Evolutionary conservation across 1,140 invertebrate genomes (phyloP), one percentile per base, ranked within the genome.

Genomic region (Drosophila orosa): DNA sequence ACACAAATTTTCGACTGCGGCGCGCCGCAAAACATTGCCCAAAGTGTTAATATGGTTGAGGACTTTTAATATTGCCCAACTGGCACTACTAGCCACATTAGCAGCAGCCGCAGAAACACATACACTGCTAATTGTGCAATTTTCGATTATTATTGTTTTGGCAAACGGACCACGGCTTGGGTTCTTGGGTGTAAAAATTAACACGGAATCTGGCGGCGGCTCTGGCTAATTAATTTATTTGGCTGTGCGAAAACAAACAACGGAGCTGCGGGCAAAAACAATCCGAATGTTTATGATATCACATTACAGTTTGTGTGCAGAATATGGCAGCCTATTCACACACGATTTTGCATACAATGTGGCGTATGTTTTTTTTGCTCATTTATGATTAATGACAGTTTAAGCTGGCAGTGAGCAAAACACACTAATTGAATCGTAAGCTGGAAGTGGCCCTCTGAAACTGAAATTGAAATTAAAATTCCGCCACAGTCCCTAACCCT

Each of bases 41-140:
- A 87, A 87, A 80, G 80, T 87, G 84, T 84, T 87, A 87, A 87
- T 87, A 89, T 87, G 84, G 84, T 84, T 89, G 84, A 87, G 84
- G 84, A 87, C 84, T 87, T 89, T 87, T 84, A 76, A 89, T 90
- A 65, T 86, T 86, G 75, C 82, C 59, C 83, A 86, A 86, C 75
- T 48, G 52, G 27, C 47, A 85, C 75, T 45, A 62, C 50, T 48
- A 35, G 55, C 52, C 69, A 37, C 59, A 58, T 62, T 59, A 63
- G 56, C 60, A 31, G 39, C 48, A 55, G 31, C 55, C 56, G 24
- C 65, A 76, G 57, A 55, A 58, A 55, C 29, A 65, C 42, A 59
- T 62, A 74, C 68, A 72, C 66, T 75, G 85, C 84, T 87, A 87
- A 87, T 87, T 87, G 84, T 84, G 84, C 68, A 87, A 87, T 80